These are phyloP conservation scores for Petrocephalus schoutedeni DNA, from an alignment of 2,797 vertebrate species.

Conservation along the genomic window DNA sequence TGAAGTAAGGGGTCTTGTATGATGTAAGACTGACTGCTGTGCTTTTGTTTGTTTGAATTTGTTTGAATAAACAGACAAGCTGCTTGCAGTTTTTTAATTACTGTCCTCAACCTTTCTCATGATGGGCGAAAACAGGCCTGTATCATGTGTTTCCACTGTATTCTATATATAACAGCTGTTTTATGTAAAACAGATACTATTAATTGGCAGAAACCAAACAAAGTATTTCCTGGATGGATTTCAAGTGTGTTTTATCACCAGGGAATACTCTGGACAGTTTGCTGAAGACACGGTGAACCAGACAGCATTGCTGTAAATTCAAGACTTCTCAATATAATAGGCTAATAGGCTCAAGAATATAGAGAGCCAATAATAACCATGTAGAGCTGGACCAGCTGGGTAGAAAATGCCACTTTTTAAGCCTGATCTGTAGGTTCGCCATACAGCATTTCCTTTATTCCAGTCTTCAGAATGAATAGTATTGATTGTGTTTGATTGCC, in stretches of 20 bases:
- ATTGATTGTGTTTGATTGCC: neutral
- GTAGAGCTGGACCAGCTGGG: neutral
- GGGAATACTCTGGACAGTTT: neutral
- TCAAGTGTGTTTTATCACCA: neutral
- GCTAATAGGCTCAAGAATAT: neutral
- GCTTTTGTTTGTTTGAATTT: neutral
- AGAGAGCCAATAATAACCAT: neutral
- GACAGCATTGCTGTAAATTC: neutral
- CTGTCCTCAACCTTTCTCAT: neutral
- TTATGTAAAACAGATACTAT: neutral
- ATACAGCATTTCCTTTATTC: neutral
- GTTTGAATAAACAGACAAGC: neutral
- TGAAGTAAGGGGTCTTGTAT: neutral
- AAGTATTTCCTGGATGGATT: neutral
- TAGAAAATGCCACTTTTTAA: neutral
- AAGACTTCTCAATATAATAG: neutral
- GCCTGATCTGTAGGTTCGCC: neutral
- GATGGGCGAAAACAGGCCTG: neutral
- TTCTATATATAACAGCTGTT: neutral
- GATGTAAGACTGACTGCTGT: neutral
- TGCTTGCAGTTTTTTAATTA: neutral
- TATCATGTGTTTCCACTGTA: neutral
- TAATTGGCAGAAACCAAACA: neutral
- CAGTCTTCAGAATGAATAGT: neutral
- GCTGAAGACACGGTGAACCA: neutral